phyloP scores from a whole-genome alignment of 2,113 vertebrate species.

The Pedetes capensis region DNA sequence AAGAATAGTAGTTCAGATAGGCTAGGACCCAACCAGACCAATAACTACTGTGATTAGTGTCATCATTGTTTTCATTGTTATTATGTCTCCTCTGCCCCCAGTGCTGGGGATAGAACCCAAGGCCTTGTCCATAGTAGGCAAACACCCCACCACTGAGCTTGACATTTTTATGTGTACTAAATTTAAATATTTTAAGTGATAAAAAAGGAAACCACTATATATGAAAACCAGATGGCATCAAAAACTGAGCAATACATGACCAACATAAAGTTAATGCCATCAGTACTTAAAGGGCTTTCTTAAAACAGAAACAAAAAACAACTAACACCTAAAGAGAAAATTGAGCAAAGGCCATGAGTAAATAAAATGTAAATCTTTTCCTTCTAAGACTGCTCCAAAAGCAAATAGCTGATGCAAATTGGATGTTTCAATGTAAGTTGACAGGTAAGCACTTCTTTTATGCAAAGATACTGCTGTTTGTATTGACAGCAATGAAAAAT shows the following conservation, averaged over 20 bases:
- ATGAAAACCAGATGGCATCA: neutral
- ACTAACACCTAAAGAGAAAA: constrained; percentile 10
- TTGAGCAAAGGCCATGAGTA: neutral
- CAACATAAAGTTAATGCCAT: neutral
- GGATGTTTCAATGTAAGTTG: constrained; percentile 17
- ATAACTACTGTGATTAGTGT: too few species aligned
- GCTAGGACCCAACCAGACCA: too few species aligned
- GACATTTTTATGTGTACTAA: neutral
- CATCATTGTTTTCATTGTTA: too few species aligned
- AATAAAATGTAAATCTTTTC: constrained; percentile 43
- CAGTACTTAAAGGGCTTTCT: neutral
- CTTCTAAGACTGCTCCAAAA: neutral
- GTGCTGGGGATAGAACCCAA: too few species aligned
- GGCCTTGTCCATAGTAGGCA: too few species aligned
- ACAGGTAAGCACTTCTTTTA: constrained; percentile 21
- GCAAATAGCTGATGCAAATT: constrained; percentile 29
- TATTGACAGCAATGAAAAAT: neutral
- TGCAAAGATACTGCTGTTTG: constrained; percentile 24
- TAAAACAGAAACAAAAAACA: neutral
- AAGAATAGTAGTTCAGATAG: too few species aligned
- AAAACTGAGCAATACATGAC: neutral
- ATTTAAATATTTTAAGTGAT: constrained; percentile 17
- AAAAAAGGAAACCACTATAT: neutral
- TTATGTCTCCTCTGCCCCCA: too few species aligned
- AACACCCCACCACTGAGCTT: too few species aligned